Conservation (phyloP, 2,888 invertebrate species). For the Rhynchonema sp. region DNA sequence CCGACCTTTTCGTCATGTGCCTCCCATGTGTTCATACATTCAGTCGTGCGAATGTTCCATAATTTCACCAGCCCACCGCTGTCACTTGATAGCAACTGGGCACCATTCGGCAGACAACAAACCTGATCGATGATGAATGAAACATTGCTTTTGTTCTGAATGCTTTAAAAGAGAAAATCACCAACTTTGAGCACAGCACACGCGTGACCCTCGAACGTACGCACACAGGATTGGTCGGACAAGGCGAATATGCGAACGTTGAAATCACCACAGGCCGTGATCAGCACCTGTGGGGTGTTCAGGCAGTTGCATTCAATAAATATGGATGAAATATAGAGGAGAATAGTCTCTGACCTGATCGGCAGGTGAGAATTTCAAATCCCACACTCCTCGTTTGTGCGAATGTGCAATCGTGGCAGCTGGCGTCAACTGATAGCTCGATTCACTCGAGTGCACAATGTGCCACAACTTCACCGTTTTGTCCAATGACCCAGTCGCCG, state of each 20-base stretch:
- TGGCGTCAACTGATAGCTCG: not conserved
- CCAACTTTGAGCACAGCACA: slow-evolving; percentile 18
- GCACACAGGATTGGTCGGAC: slow-evolving; percentile 26
- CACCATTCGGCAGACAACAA: slow-evolving; percentile 16
- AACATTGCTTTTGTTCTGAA: too few relatives aligned
- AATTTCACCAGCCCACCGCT: slow-evolving; percentile 59
- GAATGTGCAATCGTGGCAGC: slow-evolving; percentile 39
- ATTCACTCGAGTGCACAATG: slow-evolving; percentile 10
- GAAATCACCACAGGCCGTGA: slow-evolving; percentile 28
- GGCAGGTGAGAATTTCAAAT: slow-evolving; percentile 71
- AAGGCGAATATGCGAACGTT: slow-evolving; percentile 33
- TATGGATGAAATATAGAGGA: not conserved
- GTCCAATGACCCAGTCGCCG: slow-evolving; percentile 82
- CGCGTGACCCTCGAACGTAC: slow-evolving; percentile 24
- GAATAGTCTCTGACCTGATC: slow-evolving; percentile 43
- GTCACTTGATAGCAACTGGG: slow-evolving; percentile 43
- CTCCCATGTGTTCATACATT: slow-evolving; percentile 63
- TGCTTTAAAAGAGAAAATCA: not conserved
- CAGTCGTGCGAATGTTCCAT: slow-evolving; percentile 73
- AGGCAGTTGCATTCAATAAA: not conserved
- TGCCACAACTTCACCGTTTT: slow-evolving; percentile 61
- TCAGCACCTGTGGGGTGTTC: slow-evolving; percentile 9
- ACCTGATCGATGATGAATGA: too few relatives aligned
- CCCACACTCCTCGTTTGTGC: slow-evolving; percentile 74
- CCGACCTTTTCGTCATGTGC: slow-evolving; percentile 55